These are phyloP conservation scores for Notothenia rossii DNA, from an alignment of 2,113 vertebrate species.

Conservation along the genomic window DNA sequence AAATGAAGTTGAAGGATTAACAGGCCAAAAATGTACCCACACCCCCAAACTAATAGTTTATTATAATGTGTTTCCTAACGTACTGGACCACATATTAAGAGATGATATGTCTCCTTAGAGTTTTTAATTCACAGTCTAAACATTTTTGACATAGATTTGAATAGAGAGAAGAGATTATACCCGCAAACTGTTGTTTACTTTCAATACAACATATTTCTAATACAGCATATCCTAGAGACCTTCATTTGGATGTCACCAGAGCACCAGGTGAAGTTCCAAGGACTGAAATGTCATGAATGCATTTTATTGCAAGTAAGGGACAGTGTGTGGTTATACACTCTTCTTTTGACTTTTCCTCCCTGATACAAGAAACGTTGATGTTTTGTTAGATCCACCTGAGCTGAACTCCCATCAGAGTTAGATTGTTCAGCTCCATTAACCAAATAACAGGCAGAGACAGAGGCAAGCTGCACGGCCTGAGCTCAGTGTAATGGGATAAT, in stretches of 20 bases:
- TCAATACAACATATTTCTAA: too few species aligned
- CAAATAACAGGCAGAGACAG: slow-evolving; percentile 38
- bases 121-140: neutral
- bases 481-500: slow-evolving; percentile 55
- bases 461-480: slow-evolving; percentile 32
- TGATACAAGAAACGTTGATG: neutral
- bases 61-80: neutral
- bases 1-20: neutral
- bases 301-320: too few species aligned
- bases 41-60: neutral
- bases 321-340: too few species aligned
- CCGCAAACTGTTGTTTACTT: too few species aligned
- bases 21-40: too few species aligned
- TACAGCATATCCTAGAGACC: too few species aligned
- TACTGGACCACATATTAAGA: neutral
- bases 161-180: too few species aligned
- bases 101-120: neutral
- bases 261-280: too few species aligned
- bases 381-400: slow-evolving; percentile 38
- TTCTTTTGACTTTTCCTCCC: too few species aligned
- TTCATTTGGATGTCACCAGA: too few species aligned
- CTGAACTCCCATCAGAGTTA: slow-evolving; percentile 20
- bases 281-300: too few species aligned
- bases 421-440: slow-evolving; percentile 50
- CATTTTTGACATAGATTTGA: neutral